Base-by-base conservation (phyloP, 1,140 invertebrate genomes). In the Metaphire vulgaris region DNA sequence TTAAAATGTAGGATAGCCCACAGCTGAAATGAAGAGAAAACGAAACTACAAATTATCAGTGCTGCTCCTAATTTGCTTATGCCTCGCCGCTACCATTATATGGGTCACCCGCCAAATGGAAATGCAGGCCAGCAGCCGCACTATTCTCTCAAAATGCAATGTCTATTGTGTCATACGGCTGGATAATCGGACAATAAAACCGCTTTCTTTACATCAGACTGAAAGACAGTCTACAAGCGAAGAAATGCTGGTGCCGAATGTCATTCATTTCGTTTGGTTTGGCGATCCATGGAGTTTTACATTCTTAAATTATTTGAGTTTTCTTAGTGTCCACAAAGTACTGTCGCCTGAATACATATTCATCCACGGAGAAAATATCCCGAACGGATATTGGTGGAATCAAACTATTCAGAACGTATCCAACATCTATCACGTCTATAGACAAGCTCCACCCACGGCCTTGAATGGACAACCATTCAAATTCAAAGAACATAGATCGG, bases 401-500 rank as follows among this genome's bases (percentile, higher is more conserved):
- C 41, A 21, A 12, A 21, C 21, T 21, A 56, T 56, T 56, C 21
- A 6, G 41, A 21, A 56, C 6, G 21, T 56, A 12, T 6, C 6
- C 21, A 56, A 56, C 41, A 21, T 56, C 41, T 56, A 56, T 56
- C 41, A 21, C 21, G 41, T 56, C 41, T 21, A 56, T 12, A 21
- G 6, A 12, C 6, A 56, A 12, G 41, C 41, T 6, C 41, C 41
- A 56, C 6, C 21, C 41, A 12, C 21, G 6, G 41, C 41, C 6
- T 21, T 21, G 21, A 56, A 41, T 31, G 77, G 77, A 14, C 28
- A 56, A 0, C 0, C 32, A 16, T 30, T 74, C 28, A 56, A 31
- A 33, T 26, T 64, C 64, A 14, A 67, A 6, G 77, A 75, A 68
- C 73, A 70, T 41, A 70, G 64, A 33, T 75, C 77, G 0, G 77